These are phyloP conservation scores for Myotis findleyi DNA, from an alignment of 2,797 vertebrate genomes.

Conservation along the genomic window DNA sequence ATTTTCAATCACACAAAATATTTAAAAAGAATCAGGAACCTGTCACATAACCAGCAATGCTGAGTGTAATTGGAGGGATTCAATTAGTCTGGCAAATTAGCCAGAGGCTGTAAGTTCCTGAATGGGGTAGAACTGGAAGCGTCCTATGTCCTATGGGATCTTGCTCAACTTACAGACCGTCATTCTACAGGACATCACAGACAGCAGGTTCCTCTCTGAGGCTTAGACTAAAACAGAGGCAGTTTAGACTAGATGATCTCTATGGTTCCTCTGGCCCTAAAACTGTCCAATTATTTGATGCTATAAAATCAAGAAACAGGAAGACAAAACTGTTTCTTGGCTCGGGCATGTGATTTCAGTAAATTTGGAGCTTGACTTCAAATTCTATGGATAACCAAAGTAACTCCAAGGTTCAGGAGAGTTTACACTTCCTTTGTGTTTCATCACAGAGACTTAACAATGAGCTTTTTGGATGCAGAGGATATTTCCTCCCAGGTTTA, in stretches of 20 bases:
- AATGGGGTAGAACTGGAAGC: rapidly evolving
- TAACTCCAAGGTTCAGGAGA: neutral
- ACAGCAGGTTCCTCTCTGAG: too few relatives aligned
- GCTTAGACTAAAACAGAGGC: neutral
- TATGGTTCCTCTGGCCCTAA: neutral
- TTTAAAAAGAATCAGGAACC: neutral
- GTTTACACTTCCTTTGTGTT: neutral
- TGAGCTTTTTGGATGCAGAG: neutral
- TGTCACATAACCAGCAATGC: neutral
- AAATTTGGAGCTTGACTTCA: neutral
- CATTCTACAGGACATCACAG: too few relatives aligned
- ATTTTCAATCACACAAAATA: neutral
- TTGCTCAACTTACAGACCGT: neutral
- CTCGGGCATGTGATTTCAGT: neutral
- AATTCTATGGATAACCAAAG: neutral
- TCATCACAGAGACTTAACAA: neutral
- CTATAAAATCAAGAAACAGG: slow-evolving; percentile 27
- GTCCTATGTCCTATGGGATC: too few relatives aligned
- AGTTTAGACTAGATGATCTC: neutral
- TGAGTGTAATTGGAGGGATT: neutral
- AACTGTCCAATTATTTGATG: neutral
- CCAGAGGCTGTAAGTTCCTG: neutral
- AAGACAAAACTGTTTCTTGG: neutral
- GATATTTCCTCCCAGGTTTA: neutral
- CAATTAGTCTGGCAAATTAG: neutral